Conservation (phyloP, 1,140 invertebrate genomes). For the Microplitis mediator region DNA sequence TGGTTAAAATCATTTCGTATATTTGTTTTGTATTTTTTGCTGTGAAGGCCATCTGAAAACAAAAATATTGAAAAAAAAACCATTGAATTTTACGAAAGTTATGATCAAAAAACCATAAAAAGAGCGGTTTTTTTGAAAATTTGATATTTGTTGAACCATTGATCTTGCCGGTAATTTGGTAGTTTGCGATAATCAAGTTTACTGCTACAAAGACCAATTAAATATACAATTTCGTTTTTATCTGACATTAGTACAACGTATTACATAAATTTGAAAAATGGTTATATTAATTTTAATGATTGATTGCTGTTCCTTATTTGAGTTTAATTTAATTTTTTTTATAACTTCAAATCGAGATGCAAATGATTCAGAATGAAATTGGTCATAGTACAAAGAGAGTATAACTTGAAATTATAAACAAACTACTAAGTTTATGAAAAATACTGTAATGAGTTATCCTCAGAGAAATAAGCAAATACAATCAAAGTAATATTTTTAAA, state of each 20-base stretch:
- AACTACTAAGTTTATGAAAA: neutral
- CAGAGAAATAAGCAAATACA: neutral
- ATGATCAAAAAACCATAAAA: too few species aligned
- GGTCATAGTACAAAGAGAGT: neutral
- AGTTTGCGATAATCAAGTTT: neutral
- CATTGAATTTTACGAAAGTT: too few species aligned
- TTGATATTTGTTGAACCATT: too few species aligned
- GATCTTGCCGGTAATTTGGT: neutral
- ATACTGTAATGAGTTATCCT: neutral
- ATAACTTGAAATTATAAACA: neutral
- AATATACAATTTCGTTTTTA: neutral
- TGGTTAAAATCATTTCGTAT: too few species aligned
- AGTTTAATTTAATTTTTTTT: slow-evolving; percentile 2
- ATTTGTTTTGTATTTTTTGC: too few species aligned
- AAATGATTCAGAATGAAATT: neutral
- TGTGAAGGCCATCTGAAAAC: too few species aligned
- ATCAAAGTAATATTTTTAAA: neutral
- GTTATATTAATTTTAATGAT: neutral
- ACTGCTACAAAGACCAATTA: neutral
- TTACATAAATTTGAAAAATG: neutral
- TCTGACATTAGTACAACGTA: neutral
- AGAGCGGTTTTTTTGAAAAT: too few species aligned
- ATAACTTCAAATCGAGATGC: neutral
- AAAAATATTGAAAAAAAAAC: too few species aligned
- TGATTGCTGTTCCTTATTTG: slow-evolving; percentile 7